Evolutionary conservation across 2,797 vertebrate genomes (phyloP), one percentile per base, ranked within the genome.

Genomic region (Myiothlypis chrysogaster): DNA sequence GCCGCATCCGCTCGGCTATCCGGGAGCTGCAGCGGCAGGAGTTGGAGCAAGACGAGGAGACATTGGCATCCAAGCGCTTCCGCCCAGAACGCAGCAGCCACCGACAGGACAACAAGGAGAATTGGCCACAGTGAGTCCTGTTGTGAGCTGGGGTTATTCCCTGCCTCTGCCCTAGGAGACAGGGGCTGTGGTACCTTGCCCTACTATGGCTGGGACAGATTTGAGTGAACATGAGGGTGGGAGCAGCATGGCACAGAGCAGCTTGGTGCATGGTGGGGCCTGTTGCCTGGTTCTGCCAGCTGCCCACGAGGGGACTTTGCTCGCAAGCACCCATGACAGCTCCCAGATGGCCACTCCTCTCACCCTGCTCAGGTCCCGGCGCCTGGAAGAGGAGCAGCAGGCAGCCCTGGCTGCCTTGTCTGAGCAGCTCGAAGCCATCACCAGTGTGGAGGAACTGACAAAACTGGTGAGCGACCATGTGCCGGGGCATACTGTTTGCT

Each of bases 21-120:
- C 98, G 99, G 81, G 99, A 99, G 55, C 91, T 99, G 81, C 98
- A 98, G 95, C 98, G 98, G 68, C 98, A 99, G 89, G 99, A 99
- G 98, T 98, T 99, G 22, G 98, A 99, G 94, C 98, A 98, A 34
- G 98, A 99, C 79, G 99, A 99, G 90, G 99, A 99, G 28, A 98
- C 98, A 0, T 96, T 99, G 96, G 98, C 99, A 14, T 99, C 98
- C 84, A 99, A 99, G 94, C 98, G 99, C 37, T 99, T 99, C 97
- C 98, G 99, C 56, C 96, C 98, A 2, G 98, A 98, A 24, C 97
- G 97, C 6, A 94, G 98, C 53, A 97, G 97, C 20, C 98, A 98
- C 82, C 98, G 98, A 44, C 98, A 98, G 66, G 99, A 99, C 49
- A 95, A 99, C 98, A 99, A 99, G 94, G 99, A 99, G 97, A 99